These are phyloP conservation scores for Phaetusa simplex DNA, from an alignment of 2,113 vertebrate genomes.

Conservation along the genomic window DNA sequence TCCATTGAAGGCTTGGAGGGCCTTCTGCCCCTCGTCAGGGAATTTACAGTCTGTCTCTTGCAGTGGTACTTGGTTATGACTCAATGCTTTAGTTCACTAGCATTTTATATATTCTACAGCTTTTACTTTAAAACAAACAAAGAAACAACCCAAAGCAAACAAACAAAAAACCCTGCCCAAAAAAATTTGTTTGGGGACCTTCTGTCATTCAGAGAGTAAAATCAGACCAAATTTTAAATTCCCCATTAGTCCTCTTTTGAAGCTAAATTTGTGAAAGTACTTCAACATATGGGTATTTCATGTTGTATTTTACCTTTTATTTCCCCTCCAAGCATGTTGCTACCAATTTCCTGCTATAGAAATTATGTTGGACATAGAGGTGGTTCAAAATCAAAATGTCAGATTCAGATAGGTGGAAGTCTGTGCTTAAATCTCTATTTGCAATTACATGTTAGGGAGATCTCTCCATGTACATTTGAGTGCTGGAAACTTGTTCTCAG, in stretches of 20 bases:
- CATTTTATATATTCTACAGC: background rate
- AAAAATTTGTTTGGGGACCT: background rate
- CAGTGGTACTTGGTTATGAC: background rate
- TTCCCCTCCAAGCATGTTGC: background rate
- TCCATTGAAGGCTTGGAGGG: too few relatives aligned
- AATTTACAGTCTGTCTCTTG: too few relatives aligned
- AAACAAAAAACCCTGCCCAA: fast-evolving
- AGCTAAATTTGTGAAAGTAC: background rate
- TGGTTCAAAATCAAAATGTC: background rate
- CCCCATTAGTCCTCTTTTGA: background rate
- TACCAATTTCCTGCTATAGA: background rate
- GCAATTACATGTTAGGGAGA: background rate
- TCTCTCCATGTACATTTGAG: background rate
- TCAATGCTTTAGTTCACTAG: background rate
- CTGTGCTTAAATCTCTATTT: background rate
- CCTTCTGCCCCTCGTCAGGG: too few relatives aligned
- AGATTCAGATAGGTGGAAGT: background rate
- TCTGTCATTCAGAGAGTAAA: background rate
- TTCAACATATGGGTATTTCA: background rate
- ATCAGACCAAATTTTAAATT: background rate
- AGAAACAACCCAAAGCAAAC: background rate
- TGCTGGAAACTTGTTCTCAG: background rate
- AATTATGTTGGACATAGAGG: background rate
- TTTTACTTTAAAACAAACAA: background rate
- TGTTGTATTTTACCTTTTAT: background rate